A percentile compares a stretch with the other conserved stretches of the same genome.
Conservation (phyloP, 2,888 invertebrate species). For the Drosophila cognata region DNA sequence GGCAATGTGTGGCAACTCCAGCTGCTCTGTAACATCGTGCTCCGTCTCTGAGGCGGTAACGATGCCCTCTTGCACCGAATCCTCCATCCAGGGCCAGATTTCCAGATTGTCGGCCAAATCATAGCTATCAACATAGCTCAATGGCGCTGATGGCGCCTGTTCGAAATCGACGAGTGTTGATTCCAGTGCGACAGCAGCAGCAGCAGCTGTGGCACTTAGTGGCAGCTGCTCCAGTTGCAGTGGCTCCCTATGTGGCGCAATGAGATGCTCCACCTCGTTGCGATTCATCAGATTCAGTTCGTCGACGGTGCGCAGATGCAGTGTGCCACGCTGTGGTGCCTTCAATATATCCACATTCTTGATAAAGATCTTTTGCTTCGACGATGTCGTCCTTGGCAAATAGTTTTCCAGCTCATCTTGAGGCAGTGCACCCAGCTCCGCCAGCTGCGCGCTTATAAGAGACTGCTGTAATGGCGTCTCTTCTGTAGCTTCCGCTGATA, state of each 20-base stretch:
- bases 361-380: constrained; percentile 82
- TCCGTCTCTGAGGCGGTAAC: constrained; percentile 20
- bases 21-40: constrained; percentile 22
- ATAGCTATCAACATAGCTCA: constrained; percentile 72
- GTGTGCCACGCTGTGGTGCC: constrained; percentile 80
- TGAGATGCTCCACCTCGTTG: constrained; percentile 83
- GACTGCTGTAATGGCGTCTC: neutral
- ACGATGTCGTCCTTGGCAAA: constrained; percentile 36
- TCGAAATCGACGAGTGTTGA: constrained; percentile 34
- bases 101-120: constrained; percentile 76
- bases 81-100: constrained; percentile 74
- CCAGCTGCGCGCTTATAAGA: constrained; percentile 19
- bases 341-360: constrained; percentile 82
- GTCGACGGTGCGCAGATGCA: constrained; percentile 84
- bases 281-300: constrained; percentile 85
- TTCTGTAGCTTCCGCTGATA: neutral
- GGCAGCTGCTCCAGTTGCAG: constrained; percentile 53
- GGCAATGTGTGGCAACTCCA: constrained; percentile 31
- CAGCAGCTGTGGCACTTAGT: constrained; percentile 2
- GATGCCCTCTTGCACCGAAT: constrained; percentile 35
- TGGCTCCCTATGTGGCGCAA: constrained; percentile 81
- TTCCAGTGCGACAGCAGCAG: constrained; percentile 15
- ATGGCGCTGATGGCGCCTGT: constrained; percentile 15
- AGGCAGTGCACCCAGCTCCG: constrained; percentile 31
- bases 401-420: constrained; percentile 41